Base-by-base conservation (phyloP, 1,140 invertebrate genomes). In the Philotrypesis tridentata region DNA sequence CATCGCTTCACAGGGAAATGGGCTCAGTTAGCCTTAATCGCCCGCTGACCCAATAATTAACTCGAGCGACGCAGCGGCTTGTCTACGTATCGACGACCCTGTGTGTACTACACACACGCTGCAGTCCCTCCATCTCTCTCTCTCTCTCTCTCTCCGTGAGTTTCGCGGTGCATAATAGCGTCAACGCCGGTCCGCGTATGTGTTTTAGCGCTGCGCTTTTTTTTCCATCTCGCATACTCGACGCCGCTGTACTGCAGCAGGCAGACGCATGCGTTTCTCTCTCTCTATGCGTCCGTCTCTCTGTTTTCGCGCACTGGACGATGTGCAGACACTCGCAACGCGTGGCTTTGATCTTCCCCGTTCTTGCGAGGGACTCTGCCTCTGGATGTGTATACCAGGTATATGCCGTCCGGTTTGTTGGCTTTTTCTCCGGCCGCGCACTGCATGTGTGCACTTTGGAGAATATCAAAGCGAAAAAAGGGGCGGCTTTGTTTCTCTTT, bases 21-120 rank as follows among this genome's bases (percentile, higher is more conserved):
- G 67, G 29, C 29, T 37, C 31, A 70, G 67, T 70, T 70, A 70
- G 67, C 67, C 67, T 70, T 37, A 70, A 70, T 70, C 67, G 67
- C 67, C 21, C 17, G 31, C 29, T 70, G 67, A 70, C 67, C 67
- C 29, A 70, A 25, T 70, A 70, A 70, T 70, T 70, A 70, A 70
- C 67, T 70, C 67, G 29, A n/a, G 29, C 31, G 67, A 11, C 33
- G 48, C 48, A n/a, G 48, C 6, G 48, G 14, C 4, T n/a, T n/a
- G n/a, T n/a, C n/a, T n/a, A n/a, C 60, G 11, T 63, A 25, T 63
- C 40, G 40, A 14, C 40, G 40, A 43, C 17, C 17, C 48, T 55
- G 48, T 55, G 33, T 37, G 9, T 37, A 37, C n/a, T 37, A 37
- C 33, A 37, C 33, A 9, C n/a, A 37, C 33, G 33, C 3, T 37